Evolutionary conservation across 2,113 vertebrate genomes (phyloP).

Genomic region (Stigmatopora nigra): DNA sequence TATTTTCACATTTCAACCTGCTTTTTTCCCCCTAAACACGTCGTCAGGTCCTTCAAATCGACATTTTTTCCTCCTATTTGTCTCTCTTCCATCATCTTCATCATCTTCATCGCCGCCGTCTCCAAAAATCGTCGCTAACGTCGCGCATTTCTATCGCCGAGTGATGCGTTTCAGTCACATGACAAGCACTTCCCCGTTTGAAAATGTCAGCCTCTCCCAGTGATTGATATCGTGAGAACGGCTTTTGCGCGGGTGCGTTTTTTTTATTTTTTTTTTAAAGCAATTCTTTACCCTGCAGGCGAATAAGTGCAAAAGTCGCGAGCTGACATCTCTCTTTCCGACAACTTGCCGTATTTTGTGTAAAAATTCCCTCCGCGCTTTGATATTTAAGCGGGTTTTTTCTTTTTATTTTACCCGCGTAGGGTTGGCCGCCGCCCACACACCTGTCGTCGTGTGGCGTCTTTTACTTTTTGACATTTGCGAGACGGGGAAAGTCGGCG

Average conservation of each 20-base stretch:
- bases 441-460: slow-evolving; percentile 16
- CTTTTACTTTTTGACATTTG: slow-evolving; percentile 16
- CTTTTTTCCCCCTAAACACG: no score
- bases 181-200: slow-evolving; percentile 16
- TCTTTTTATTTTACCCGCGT: not conserved
- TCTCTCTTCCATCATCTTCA: no score
- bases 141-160: not conserved
- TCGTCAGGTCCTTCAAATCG: no score
- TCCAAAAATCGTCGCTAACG: slow-evolving; percentile 3
- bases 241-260: slow-evolving; percentile 46
- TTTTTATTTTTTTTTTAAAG: slow-evolving; percentile 53
- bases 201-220: slow-evolving; percentile 58
- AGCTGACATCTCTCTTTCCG: slow-evolving; percentile 6
- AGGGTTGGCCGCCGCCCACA: slow-evolving; percentile 8
- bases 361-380: not conserved
- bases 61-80: no score
- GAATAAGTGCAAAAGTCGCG: slow-evolving; percentile 7
- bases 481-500: not conserved
- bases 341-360: not conserved
- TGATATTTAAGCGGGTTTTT: not conserved
- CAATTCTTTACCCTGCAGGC: slow-evolving; percentile 48
- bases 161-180: slow-evolving; percentile 3
- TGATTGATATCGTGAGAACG: slow-evolving; percentile 47
- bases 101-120: not conserved
- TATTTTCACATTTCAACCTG: no score